Percentiles rank a stretch among this genome's conserved stretches.
These are phyloP conservation scores for Embidobia sp. DNA, from an alignment of 2,888 invertebrate species.

Conservation along the genomic window DNA sequence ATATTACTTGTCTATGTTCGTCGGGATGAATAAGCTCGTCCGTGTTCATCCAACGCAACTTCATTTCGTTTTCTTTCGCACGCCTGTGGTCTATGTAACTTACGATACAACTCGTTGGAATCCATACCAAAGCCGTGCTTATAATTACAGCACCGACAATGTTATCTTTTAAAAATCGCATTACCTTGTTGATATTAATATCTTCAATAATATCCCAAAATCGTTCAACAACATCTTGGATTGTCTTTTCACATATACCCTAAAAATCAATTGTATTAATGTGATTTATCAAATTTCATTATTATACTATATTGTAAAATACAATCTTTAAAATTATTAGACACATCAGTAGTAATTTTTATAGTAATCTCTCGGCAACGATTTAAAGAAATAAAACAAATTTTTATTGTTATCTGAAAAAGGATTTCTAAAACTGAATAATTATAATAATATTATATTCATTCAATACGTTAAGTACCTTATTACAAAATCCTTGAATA, in stretches of 20 bases:
- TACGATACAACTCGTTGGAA: constrained; percentile 94
- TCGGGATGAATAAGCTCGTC: constrained; percentile 88
- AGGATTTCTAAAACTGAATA: no score
- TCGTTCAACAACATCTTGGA: constrained; percentile 96
- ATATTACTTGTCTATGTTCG: constrained; percentile 87
- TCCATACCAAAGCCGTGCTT: constrained; percentile 95
- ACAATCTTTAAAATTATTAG: no score
- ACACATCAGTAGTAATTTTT: no score
- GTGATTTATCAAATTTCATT: no score
- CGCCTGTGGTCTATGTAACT: constrained; percentile 91
- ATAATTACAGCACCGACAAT: constrained; percentile 96
- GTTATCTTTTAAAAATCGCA: constrained; percentile 94
- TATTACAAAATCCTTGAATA: constrained; percentile 97
- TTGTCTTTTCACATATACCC: constrained; percentile 97
- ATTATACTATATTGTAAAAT: no score
- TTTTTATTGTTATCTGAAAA: no score
- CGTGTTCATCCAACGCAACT: constrained; percentile 87
- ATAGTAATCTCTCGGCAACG: no score
- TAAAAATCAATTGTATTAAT: no score
- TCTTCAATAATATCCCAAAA: constrained; percentile 99
- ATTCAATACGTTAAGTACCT: constrained; percentile 84
- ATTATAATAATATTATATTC: no score
- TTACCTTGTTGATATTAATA: constrained; percentile 95
- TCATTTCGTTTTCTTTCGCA: constrained; percentile 87
- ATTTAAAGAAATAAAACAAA: no score